Base-by-base conservation (phyloP, 2,797 vertebrate species). In the Triplophysa yarkandensis region DNA sequence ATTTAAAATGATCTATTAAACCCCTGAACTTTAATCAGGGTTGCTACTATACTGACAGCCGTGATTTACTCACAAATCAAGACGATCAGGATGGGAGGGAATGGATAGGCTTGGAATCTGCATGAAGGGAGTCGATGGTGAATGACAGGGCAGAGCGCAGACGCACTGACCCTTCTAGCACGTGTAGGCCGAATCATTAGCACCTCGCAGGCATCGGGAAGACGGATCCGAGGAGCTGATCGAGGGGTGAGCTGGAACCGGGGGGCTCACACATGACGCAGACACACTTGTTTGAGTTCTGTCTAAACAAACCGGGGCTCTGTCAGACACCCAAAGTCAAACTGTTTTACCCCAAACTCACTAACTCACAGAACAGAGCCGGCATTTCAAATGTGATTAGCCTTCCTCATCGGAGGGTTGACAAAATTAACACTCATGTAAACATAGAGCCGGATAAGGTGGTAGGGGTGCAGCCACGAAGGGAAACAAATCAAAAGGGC, bases 1-100 rank as follows among this genome's bases (percentile, higher is more conserved):
- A 94, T 92, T 94, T 90, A 90, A 95, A 96, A 98, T 93, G 94
- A 96, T 96, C 95, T 95, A 96, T 96, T 98, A 96, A 97, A 96
- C 93, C 93, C 92, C 92, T 95, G 94, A 96, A 95, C 94, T 96
- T 96, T 96, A 96, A 96, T 96, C 95, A 97, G 94, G 88, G 92
- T 89, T 93, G 95, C 94, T 95, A 96, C 94, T 89, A 93, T 85
- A 93, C 93, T 94, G 94, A 95, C 92, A 94, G 93, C 87, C 72
- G 74, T 93, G 93, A 94, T 95, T 97, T 95, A 95, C 92, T 93
- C 82, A 64, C 84, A 86, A 91, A 92, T 88, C 88, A 91, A 87
- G 83, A 87, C 3, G 73, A 91, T 69, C 86, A 90, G 87, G 88
- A 89, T 89, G 91, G 90, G 91, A 90, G 90, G 91, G 91, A 87